Conservation (phyloP, 2,888 invertebrate genomes). For the Hypercompe scribonia region DNA sequence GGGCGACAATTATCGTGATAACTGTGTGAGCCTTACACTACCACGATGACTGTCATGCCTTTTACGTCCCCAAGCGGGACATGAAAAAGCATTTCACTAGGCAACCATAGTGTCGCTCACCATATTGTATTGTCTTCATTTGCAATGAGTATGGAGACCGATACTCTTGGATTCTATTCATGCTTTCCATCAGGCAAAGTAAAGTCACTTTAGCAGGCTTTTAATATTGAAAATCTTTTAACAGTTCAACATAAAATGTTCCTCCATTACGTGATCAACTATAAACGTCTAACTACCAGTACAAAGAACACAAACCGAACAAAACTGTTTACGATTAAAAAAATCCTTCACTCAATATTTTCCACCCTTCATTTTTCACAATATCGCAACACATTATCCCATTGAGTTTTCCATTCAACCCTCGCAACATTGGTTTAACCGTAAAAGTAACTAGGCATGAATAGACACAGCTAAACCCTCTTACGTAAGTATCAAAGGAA, state of each 20-base stretch:
- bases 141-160: too few species aligned
- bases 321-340: slow-evolving; percentile 18
- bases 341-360: slow-evolving; percentile 41
- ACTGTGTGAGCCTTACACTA: too few species aligned
- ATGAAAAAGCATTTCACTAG: too few species aligned
- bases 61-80: too few species aligned
- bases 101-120: too few species aligned
- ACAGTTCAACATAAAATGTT: not conserved
- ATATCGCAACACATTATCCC: slow-evolving; percentile 39
- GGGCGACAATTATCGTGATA: too few species aligned
- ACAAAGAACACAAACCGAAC: slow-evolving; percentile 10
- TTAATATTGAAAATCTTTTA: too few species aligned
- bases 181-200: too few species aligned
- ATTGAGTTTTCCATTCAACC: slow-evolving; percentile 32
- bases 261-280: not conserved
- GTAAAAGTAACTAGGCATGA: slow-evolving; percentile 67
- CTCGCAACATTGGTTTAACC: slow-evolving; percentile 55
- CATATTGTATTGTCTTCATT: too few species aligned
- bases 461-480: slow-evolving; percentile 68
- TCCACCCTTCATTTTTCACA: slow-evolving; percentile 21
- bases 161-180: too few species aligned
- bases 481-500: slow-evolving; percentile 58
- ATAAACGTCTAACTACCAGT: not conserved
- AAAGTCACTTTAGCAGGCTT: too few species aligned
- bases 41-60: too few species aligned